Evolutionary conservation across 2,797 vertebrate genomes (phyloP).

Genomic region (Momotus momota): DNA sequence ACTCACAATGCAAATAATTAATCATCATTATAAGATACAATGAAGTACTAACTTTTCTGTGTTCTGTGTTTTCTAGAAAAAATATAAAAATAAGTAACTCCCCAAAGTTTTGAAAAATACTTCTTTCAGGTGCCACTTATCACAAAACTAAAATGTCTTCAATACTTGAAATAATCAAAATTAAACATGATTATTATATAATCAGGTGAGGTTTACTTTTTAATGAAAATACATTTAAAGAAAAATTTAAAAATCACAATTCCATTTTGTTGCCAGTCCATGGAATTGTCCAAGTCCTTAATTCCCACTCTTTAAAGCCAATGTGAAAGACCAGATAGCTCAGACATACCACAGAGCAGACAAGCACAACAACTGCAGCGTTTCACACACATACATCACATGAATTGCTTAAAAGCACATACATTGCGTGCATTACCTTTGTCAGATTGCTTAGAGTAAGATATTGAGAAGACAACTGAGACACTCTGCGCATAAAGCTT

Average conservation of each 20-base stretch:
- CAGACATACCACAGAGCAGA: not conserved
- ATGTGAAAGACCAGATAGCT: not conserved
- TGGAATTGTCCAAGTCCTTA: not conserved
- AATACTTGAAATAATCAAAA: not conserved
- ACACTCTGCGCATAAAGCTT: conserved; percentile 96
- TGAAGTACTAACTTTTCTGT: not conserved
- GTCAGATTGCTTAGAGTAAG: conserved; percentile 95
- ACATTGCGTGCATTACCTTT: conserved; percentile 86
- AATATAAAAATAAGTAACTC: not conserved
- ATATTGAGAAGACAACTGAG: conserved; percentile 95
- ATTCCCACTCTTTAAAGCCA: not conserved
- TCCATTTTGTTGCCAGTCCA: not conserved
- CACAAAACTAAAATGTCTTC: not conserved
- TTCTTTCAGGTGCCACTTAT: not conserved
- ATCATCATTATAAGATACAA: not conserved
- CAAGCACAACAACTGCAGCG: not conserved
- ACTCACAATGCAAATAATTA: not conserved
- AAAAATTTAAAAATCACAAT: not conserved
- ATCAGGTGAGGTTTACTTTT: not conserved
- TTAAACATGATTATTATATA: not conserved
- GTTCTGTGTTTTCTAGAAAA: not conserved
- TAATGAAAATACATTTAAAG: not conserved
- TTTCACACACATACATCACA: not conserved
- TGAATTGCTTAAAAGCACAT: conserved; percentile 31
- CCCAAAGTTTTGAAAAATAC: not conserved